Evolutionary conservation across 2,797 vertebrate genomes (phyloP), one percentile per base, ranked within the genome.

Genomic region (Sebastes flavidus): DNA sequence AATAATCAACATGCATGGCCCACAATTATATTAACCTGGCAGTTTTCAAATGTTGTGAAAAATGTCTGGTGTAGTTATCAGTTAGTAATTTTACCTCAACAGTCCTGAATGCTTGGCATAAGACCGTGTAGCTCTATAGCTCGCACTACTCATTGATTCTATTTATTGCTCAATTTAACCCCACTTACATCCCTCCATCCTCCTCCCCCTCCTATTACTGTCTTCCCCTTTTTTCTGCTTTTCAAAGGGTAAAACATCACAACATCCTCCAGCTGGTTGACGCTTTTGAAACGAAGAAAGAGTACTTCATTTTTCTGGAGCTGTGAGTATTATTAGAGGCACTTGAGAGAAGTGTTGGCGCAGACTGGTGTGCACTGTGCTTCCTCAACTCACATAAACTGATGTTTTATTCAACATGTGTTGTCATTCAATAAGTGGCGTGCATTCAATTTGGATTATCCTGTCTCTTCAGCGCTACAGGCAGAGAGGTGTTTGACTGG

Each of bases 401-500:
- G 8, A 36, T 68, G 11, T 66, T 78, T 74, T 63, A 71, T 68
- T 78, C 58, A 83, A 42, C 30, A 54, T 52, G 61, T 71, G 59
- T 46, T 55, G 20, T 58, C 42, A 65, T 72, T 49, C 32, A 56
- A 52, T 69, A 72, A 76, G 29, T 66, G 59, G 81, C 14, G 20
- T 10, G 13, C 73, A 9, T 46, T 72, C 38, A 16, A 73, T 77
- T 20, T 62, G 29, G 18, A 29, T 75, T 75, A 72, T 89, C 87
- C 89, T 81, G 49, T 87, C 62, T 88, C 72, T 83, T 77, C 93
- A 99, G 98, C 18, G 98, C 98, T 86, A 99, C 98, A 8, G 98
- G 98, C 88, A 96, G 98, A 86, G 98, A 99, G 92, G 98, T 99
- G 85, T 99, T 99, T 78, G 98, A 99, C 94, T 99, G 98, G 98